A percentile compares a stretch with the other conserved stretches of the same genome.
Evolutionary conservation across 2,797 vertebrate genomes (phyloP).

Genomic region (Sitta carolinensis): DNA sequence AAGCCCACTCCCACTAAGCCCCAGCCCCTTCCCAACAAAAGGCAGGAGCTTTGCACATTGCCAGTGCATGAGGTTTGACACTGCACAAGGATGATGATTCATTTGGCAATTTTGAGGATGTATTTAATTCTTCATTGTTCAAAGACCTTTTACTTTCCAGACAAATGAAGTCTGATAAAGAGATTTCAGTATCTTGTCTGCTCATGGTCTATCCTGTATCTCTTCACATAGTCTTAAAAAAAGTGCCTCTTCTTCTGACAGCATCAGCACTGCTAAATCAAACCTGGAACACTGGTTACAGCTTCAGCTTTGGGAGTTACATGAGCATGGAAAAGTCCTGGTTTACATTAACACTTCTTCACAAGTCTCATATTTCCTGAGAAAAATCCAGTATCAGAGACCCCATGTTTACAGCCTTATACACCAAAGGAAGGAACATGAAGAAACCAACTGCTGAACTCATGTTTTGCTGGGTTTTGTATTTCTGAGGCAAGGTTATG

Average conservation of each 20-base stretch:
- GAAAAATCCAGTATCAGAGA: not conserved
- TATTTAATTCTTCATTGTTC: not conserved
- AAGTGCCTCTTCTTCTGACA: not conserved
- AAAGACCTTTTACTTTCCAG: not conserved
- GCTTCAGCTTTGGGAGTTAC: not conserved
- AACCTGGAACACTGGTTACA: not conserved
- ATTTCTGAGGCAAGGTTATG: not conserved
- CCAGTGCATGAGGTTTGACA: not conserved
- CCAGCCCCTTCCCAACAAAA: not conserved
- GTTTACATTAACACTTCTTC: not conserved
- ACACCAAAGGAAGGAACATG: not conserved
- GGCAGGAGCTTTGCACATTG: not conserved
- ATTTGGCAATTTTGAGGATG: not conserved
- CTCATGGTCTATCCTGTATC: not conserved
- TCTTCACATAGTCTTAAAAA: not conserved
- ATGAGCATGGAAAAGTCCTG: not conserved
- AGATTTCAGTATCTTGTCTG: not conserved
- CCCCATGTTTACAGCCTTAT: not conserved
- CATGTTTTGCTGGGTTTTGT: not conserved
- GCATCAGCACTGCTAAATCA: not conserved
- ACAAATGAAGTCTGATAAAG: not conserved
- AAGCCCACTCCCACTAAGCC: not conserved
- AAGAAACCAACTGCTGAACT: not conserved
- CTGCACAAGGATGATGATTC: not conserved
- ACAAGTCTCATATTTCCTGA: not conserved